A percentile compares a stretch with the other conserved stretches of the same genome.
phyloP scores from a whole-genome alignment of 2,888 invertebrate species.

The Scaptomyza polygonia region DNA sequence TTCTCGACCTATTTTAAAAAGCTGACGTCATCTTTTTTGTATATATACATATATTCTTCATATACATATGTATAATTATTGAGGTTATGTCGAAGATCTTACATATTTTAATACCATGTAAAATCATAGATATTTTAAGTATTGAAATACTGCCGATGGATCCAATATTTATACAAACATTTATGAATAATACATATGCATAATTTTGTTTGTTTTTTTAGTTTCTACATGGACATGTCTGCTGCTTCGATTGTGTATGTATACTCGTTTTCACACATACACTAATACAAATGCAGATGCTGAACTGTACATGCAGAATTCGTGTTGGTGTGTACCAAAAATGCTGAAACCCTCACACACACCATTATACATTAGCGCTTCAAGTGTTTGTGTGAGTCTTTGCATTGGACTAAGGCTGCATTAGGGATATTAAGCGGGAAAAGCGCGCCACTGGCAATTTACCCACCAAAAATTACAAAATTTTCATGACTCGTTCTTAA shows the following conservation, averaged over 20 bases:
- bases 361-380: conserved; percentile 22
- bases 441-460: conserved; percentile 53
- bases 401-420: conserved; percentile 5
- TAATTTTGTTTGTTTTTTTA: conserved; percentile 1
- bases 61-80: conserved; percentile 23
- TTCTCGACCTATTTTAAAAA: conserved; percentile 1
- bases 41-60: conserved; percentile 21
- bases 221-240: conserved; percentile 44
- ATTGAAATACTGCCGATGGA: not conserved
- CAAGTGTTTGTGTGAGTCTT: conserved; percentile 15
- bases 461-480: conserved; percentile 21
- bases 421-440: conserved; percentile 64
- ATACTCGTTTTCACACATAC: conserved; percentile 55
- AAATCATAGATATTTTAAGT: not conserved
- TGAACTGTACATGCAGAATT: conserved; percentile 34
- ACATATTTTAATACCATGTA: not conserved
- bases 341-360: conserved; percentile 35
- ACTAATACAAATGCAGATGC: conserved; percentile 24
- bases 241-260: conserved; percentile 59
- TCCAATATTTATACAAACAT: not conserved
- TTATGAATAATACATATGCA: conserved; percentile 7
- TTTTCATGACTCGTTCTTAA: conserved; percentile 29
- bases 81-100: conserved; percentile 42
- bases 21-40: conserved; percentile 37
- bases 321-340: conserved; percentile 23